Evolutionary conservation across 1,140 invertebrate species (phyloP), one percentile per base, ranked within the genome.

Genomic region (Pseudomyrmex concolor): DNA sequence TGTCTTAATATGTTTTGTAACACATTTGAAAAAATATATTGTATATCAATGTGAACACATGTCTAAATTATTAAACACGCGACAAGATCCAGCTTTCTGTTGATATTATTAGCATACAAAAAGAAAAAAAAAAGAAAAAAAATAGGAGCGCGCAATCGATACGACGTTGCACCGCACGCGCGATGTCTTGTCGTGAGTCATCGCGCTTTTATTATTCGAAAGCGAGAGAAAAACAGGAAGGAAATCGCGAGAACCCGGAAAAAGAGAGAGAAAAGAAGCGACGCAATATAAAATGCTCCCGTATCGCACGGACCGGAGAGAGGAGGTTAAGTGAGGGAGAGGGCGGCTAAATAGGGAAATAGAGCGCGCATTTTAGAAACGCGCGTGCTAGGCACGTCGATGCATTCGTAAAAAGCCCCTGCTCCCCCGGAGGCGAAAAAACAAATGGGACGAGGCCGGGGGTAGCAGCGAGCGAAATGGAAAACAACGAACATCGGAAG

Each of bases 391-490:
- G 64, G 76, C 45, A 85, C 68, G 67, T 60, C 76, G 81, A 89
- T 85, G 83, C 81, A 86, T 89, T 76, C 74, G 77, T 82, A 88
- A 89, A 89, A 84, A 82, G 84, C 43, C 13, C 19, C 34, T 34
- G 34, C 5, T 34, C 59, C 50, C 12, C 15, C 54, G 48, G 5
- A 59, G 59, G 57, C 22, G 54, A 60, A 71, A 71, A 80, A 80
- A 78, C 63, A 43, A n/a, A 80, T 59, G 43, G n/a, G 15, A 80
- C 54, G 43, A 22, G 25, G 25, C 3, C 15, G 34, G 43, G n/a
- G 22, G 22, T 13, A 22, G 60, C 60, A 8, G 15, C 55, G 62
- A 59, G 57, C 54, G 66, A 80, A 80, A 80, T 70, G 45, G 19
- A 59, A 80, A 80, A 80, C 64, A 70, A 80, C 43, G 76, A 60